phyloP scores from a whole-genome alignment of 2,888 invertebrate species.

The Netelia inedita region DNA sequence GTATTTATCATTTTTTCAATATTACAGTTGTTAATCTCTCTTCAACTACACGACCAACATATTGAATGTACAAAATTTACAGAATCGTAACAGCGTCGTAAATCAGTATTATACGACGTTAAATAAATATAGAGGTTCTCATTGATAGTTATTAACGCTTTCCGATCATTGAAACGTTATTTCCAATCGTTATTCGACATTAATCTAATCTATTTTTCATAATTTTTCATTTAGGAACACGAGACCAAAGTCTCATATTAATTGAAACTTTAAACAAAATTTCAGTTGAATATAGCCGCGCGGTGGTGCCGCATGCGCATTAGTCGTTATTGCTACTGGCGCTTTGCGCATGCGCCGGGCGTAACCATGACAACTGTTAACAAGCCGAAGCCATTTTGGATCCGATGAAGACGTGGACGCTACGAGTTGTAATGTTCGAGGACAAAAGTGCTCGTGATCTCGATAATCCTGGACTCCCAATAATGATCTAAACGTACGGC shows the following conservation, averaged over 20 bases:
- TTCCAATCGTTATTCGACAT: slow-evolving; percentile 4
- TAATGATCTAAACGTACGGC: not conserved
- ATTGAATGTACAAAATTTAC: slow-evolving; percentile 68
- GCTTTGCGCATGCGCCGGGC: not conserved
- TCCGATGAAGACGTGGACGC: not conserved
- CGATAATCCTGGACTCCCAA: not conserved
- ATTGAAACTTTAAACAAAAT: slow-evolving; percentile 3
- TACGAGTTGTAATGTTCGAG: not conserved
- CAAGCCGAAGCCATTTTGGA: not conserved
- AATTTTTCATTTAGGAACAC: not conserved
- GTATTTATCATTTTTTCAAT: slow-evolving; percentile 43
- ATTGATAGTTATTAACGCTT: not conserved
- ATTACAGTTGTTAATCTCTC: slow-evolving; percentile 9
- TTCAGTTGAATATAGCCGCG: slow-evolving; percentile 32
- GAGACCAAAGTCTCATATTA: too few species aligned
- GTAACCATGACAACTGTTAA: not conserved
- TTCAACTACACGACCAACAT: slow-evolving; percentile 38
- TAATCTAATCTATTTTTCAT: not conserved
- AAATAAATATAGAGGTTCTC: slow-evolving; percentile 52
- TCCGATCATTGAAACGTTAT: not conserved
- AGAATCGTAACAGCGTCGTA: slow-evolving; percentile 31
- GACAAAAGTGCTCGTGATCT: not conserved
- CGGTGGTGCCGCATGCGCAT: not conserved
- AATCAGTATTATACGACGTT: slow-evolving; percentile 28
- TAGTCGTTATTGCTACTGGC: not conserved